Conservation (phyloP, 2,113 vertebrate species). For the Platysteira castanea region DNA sequence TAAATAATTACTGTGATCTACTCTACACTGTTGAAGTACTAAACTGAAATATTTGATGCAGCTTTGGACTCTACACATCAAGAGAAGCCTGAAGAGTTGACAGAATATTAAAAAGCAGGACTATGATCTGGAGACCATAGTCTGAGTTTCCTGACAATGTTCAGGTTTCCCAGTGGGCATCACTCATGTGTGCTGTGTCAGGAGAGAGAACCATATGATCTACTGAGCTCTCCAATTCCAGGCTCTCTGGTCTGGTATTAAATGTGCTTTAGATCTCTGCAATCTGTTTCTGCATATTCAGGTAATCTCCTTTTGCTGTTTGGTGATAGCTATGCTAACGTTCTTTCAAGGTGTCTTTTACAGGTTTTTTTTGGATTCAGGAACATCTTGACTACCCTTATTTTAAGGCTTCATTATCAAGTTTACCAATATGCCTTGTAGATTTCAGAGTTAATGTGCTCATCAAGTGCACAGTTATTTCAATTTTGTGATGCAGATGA, state of each 20-base stretch:
- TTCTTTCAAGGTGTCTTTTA: neutral
- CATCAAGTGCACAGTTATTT: neutral
- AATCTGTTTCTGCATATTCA: neutral
- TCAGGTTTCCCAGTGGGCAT: neutral
- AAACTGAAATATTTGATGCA: neutral
- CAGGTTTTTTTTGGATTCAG: neutral
- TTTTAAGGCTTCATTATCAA: neutral
- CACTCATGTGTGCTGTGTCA: neutral
- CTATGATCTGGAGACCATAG: neutral
- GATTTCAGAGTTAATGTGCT: neutral
- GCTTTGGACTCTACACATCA: neutral
- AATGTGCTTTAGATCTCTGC: neutral
- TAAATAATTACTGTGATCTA: neutral
- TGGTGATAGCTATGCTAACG: neutral
- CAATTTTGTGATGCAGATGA: neutral
- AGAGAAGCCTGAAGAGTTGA: neutral
- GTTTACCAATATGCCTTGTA: neutral
- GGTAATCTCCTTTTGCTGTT: neutral
- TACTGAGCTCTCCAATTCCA: neutral
- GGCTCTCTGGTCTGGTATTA: neutral
- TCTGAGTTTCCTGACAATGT: neutral
- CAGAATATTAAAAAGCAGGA: neutral
- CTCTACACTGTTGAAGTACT: neutral
- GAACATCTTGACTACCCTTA: neutral
- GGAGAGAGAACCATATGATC: neutral